These are phyloP conservation scores for Bellardia bayeri DNA, from an alignment of 2,888 invertebrate genomes.

Conservation along the genomic window DNA sequence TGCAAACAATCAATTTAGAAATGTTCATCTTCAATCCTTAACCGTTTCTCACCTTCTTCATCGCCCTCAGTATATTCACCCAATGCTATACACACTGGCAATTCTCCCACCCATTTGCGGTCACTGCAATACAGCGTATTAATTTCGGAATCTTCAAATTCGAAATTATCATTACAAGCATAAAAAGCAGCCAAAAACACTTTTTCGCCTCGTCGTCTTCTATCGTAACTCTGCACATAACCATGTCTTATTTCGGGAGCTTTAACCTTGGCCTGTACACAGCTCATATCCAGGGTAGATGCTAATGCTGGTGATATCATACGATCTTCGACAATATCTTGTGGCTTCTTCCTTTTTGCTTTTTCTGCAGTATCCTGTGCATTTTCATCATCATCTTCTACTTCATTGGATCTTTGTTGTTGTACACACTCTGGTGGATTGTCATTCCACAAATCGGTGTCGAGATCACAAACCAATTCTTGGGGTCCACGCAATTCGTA, in stretches of 20 bases:
- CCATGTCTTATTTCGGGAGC: slow-evolving; percentile 84
- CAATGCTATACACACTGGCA: slow-evolving; percentile 84
- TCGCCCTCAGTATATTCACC: slow-evolving; percentile 77
- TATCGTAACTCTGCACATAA: slow-evolving; percentile 81
- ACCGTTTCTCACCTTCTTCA: slow-evolving; percentile 66
- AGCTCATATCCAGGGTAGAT: slow-evolving; percentile 82
- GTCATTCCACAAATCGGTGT: slow-evolving; percentile 81
- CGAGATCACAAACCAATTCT: slow-evolving; percentile 80
- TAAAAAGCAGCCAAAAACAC: slow-evolving; percentile 86
- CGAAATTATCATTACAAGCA: slow-evolving; percentile 85
- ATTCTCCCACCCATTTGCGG: slow-evolving; percentile 86
- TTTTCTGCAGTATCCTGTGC: slow-evolving; percentile 55
- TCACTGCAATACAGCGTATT: slow-evolving; percentile 86
- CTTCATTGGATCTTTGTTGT: slow-evolving; percentile 73
- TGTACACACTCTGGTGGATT: slow-evolving; percentile 81
- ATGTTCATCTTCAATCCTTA: not conserved
- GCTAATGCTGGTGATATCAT: slow-evolving; percentile 79
- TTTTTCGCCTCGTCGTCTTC: slow-evolving; percentile 83
- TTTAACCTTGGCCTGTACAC: slow-evolving; percentile 80
- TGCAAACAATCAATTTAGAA: not conserved
- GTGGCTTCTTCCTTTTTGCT: slow-evolving; percentile 76
- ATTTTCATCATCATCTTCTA: slow-evolving; percentile 21
- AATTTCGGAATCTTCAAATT: slow-evolving; percentile 84
- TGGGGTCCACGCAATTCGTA: slow-evolving; percentile 79
- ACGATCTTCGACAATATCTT: slow-evolving; percentile 80